phyloP scores from a whole-genome alignment of 2,797 vertebrate genomes.

The Manis javanica region DNA sequence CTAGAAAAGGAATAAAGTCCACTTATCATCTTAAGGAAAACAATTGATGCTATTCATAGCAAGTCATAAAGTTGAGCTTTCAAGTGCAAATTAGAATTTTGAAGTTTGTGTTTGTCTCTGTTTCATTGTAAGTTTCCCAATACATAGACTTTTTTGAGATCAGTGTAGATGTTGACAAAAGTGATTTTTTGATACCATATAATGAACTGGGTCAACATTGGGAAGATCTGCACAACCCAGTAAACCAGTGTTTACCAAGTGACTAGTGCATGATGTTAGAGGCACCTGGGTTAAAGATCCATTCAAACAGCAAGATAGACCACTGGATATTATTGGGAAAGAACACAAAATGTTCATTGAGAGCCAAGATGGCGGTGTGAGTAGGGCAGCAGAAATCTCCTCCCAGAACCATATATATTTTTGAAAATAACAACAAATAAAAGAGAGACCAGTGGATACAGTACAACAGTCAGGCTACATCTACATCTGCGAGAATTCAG shows the following conservation, averaged over 20 bases:
- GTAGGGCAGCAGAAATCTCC: no score
- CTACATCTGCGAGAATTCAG: no score
- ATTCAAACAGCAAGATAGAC: neutral
- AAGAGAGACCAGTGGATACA: no score
- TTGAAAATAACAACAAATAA: no score
- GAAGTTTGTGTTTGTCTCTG: neutral
- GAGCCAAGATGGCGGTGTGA: no score
- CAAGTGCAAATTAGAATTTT: constrained; percentile 29
- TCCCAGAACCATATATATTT: no score
- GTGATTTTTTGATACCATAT: neutral
- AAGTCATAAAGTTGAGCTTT: neutral
- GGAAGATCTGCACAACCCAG: neutral
- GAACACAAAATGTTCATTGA: neutral
- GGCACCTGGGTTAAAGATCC: neutral
- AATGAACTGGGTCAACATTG: neutral
- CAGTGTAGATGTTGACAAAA: neutral
- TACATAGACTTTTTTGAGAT: neutral
- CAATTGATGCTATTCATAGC: neutral
- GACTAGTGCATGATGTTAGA: neutral
- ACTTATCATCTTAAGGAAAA: constrained; percentile 2
- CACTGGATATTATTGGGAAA: neutral
- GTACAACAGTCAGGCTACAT: no score
- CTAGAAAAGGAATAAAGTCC: neutral
- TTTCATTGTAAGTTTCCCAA: neutral
- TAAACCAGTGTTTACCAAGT: neutral